Base-by-base conservation (phyloP, 1,140 invertebrate species). In the Hyles euphorbiae region DNA sequence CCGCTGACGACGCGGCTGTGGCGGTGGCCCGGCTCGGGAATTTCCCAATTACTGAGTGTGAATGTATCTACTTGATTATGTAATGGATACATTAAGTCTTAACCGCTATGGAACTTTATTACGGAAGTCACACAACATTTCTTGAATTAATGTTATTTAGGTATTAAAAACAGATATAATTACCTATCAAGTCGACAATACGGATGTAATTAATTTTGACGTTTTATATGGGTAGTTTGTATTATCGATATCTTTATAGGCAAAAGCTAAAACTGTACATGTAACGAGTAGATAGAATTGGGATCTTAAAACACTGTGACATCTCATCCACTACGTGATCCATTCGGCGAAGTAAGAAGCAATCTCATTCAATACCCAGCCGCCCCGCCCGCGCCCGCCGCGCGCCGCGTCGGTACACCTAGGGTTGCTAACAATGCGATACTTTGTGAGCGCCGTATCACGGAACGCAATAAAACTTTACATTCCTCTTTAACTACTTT, bases 241-340 rank as follows among this genome's bases (percentile, higher is more conserved):
- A 40, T 40, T 40, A 40, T 32, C 12, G 12, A 48, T 56, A 56
- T 48, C 22, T 22, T 22, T 61, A 56, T 47, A 61, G 50, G 52
- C 34, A 63, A 53, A 53, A 50, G 22, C 34, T 50, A 58, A 56
- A 63, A 63, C 60, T 63, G 63, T 40, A 40, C 36, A 40, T 40
- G 50, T 56, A 61, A 63, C 55, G 63, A 61, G 74, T 76, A 70
- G 78, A 74, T 72, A 74, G 80, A 83, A 84, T 84, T 81, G 80
- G 81, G 82, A 86, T 81, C 83, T 88, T 90, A 89, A 90, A 90
- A 90, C 88, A 89, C 86, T 83, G 89, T 88, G 89, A 90, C 89
- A 87, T 90, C 87, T 89, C 89, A 89, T 90, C 87, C 85, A 85
- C 79, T 90, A 90, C 89, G 89, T 90, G 87, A 89, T 90, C 89